Evolutionary conservation across 1,140 invertebrate genomes (phyloP).

Genomic region (Trichoplusia ni): DNA sequence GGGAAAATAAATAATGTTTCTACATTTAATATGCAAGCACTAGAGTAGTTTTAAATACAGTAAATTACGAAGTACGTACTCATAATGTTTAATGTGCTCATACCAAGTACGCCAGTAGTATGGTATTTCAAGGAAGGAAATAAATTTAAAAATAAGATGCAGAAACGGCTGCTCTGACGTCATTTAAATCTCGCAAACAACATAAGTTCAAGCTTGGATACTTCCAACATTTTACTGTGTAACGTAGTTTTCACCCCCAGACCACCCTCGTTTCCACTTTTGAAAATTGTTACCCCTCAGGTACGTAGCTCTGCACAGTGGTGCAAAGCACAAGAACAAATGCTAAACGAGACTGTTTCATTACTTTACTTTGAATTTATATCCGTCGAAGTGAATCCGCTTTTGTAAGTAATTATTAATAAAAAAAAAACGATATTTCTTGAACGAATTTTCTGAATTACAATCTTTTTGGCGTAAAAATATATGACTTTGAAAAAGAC

Average conservation of each 20-base stretch:
- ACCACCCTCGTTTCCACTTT: conserved; percentile 52
- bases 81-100: too few species aligned
- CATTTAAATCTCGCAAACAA: conserved; percentile 33
- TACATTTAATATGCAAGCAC: too few species aligned
- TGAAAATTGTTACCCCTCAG: conserved; percentile 54
- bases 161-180: conserved; percentile 14
- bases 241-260: conserved; percentile 56
- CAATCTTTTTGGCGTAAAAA: conserved; percentile 12
- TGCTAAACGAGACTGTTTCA: conserved; percentile 36
- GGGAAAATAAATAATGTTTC: too few species aligned
- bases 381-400: neutral
- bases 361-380: conserved; percentile 28
- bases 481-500: too few species aligned
- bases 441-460: neutral
- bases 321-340: conserved; percentile 31
- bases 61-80: too few species aligned
- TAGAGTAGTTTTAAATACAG: too few species aligned
- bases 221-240: conserved; percentile 46
- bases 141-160: neutral
- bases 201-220: conserved; percentile 37
- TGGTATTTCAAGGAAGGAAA: too few species aligned
- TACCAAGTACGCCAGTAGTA: too few species aligned
- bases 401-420: conserved; percentile 4
- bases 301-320: conserved; percentile 30
- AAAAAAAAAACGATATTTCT: neutral